Percentiles rank a stretch among this genome's conserved stretches.
Evolutionary conservation across 2,888 invertebrate genomes (phyloP).

Genomic region (Eupithecia dodoneata): DNA sequence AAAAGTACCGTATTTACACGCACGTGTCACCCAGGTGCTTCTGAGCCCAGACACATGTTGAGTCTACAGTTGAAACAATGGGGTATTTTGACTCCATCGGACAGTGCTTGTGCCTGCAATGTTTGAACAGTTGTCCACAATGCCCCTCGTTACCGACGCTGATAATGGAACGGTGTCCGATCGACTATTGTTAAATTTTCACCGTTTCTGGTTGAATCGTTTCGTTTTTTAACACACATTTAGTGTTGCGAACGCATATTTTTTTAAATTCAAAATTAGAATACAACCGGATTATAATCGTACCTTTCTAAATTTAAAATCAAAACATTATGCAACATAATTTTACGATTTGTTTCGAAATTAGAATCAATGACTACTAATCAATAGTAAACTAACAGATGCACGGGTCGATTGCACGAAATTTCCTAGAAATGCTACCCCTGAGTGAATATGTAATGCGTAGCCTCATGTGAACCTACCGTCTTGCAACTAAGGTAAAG

Average conservation of each 20-base stretch:
- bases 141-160: conserved; percentile 48
- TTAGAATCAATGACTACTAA: conserved; percentile 6
- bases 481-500: conserved; percentile 8
- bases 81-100: conserved; percentile 70
- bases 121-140: conserved; percentile 75
- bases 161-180: conserved; percentile 36
- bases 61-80: conserved; percentile 71
- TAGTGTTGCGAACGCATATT: neutral
- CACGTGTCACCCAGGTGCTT: conserved; percentile 70
- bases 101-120: conserved; percentile 54
- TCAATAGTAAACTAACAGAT: conserved; percentile 41
- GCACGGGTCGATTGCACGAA: conserved; percentile 58
- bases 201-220: conserved; percentile 4
- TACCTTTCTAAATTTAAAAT: neutral
- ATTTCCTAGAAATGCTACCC: conserved; percentile 62
- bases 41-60: conserved; percentile 56
- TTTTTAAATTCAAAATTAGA: neutral
- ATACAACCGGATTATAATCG: neutral
- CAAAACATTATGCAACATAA: neutral
- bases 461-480: conserved; percentile 30
- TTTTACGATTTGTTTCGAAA: neutral
- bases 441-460: conserved; percentile 57
- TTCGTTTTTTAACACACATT: neutral
- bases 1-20: conserved; percentile 40
- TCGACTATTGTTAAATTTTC: conserved; percentile 24